Evolutionary conservation across 2,797 vertebrate species (phyloP).

Genomic region (Anguilla megastoma): DNA sequence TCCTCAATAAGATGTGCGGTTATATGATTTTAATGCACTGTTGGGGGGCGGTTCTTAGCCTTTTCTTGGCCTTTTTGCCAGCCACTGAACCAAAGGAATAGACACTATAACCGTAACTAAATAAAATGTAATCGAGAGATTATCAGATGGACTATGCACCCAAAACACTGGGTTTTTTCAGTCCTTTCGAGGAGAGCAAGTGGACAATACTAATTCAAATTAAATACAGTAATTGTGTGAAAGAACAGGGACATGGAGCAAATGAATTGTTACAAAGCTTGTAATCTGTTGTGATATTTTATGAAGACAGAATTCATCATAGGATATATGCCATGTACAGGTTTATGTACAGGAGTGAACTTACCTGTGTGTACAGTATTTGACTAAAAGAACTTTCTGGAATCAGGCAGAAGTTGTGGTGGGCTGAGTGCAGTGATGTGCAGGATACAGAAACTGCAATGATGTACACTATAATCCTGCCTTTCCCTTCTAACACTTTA

Average conservation of each 20-base stretch:
- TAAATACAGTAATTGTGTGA: background rate
- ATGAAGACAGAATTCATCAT: background rate
- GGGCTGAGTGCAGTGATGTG: background rate
- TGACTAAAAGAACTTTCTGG: background rate
- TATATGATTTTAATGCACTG: too few species aligned
- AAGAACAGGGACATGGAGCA: background rate
- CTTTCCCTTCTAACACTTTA: background rate
- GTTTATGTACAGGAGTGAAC: background rate
- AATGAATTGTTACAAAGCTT: background rate
- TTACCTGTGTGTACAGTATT: background rate
- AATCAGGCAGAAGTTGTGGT: background rate
- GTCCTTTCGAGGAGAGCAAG: background rate
- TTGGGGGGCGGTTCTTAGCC: too few species aligned
- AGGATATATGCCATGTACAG: background rate
- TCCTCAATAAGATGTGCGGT: too few species aligned
- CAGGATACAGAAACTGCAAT: constrained; percentile 1
- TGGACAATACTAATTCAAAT: background rate
- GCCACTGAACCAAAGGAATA: background rate
- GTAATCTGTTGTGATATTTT: background rate
- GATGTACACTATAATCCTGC: background rate
- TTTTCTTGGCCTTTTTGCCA: background rate
- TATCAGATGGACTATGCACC: background rate
- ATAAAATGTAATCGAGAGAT: background rate
- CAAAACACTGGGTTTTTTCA: background rate
- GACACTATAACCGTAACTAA: background rate